phyloP scores from a whole-genome alignment of 2,113 vertebrate species.

The Cnemophilus loriae region DNA sequence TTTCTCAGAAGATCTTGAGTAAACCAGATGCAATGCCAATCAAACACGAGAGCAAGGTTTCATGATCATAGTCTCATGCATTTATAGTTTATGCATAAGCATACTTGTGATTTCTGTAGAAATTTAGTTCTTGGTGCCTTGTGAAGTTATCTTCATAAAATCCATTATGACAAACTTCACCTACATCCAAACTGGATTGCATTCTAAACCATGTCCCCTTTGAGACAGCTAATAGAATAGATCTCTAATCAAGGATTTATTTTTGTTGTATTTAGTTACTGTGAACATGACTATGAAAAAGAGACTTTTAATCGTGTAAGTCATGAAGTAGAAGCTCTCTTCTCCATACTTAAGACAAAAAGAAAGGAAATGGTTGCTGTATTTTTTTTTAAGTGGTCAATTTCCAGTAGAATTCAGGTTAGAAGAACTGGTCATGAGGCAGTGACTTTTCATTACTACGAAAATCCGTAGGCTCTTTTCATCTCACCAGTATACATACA shows the following conservation, averaged over 20 bases:
- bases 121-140: not conserved
- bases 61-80: not conserved
- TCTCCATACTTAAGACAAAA: not conserved
- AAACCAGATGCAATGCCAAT: not conserved
- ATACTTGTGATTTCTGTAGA: not conserved
- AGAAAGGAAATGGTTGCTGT: not conserved
- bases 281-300: not conserved
- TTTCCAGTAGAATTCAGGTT: not conserved
- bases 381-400: not conserved
- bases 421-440: not conserved
- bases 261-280: not conserved
- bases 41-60: not conserved
- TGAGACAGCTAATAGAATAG: not conserved
- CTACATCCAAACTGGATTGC: not conserved
- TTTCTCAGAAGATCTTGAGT: not conserved
- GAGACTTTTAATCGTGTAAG: not conserved
- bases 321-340: not conserved
- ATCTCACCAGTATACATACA: not conserved
- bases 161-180: not conserved
- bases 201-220: not conserved
- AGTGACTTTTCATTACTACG: not conserved
- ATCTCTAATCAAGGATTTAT: not conserved
- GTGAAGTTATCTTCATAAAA: not conserved
- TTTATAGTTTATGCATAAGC: not conserved
- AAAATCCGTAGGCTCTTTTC: not conserved